Conservation (phyloP, 2,797 vertebrate species). For the Muscicapa comitata region DNA sequence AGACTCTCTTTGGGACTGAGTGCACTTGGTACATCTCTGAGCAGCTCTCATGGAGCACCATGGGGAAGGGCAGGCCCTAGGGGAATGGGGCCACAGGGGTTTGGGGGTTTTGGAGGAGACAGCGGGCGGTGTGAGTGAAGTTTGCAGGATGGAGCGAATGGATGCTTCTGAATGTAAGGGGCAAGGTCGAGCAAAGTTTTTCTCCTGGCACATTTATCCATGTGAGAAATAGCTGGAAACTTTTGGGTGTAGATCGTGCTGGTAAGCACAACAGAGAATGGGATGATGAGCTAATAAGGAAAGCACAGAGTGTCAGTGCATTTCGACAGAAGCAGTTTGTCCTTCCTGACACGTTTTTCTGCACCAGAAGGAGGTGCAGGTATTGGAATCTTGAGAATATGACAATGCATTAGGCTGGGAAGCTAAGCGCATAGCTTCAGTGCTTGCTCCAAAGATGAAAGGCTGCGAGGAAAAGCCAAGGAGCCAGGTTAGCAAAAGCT, state of each 20-base stretch:
- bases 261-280: background rate
- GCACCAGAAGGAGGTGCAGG: background rate
- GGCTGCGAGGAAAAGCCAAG: background rate
- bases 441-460: background rate
- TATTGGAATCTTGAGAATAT: background rate
- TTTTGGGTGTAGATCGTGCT: background rate
- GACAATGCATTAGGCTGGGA: background rate
- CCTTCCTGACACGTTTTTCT: background rate
- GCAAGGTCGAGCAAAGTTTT: background rate
- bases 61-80: fast-evolving
- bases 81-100: too few relatives aligned
- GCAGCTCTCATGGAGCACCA: background rate
- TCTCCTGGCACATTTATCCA: background rate
- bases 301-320: background rate
- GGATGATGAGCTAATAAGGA: background rate
- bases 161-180: background rate
- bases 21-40: background rate
- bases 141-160: background rate
- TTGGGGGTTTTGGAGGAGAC: too few relatives aligned
- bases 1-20: background rate
- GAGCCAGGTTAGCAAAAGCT: background rate
- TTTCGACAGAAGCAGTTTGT: background rate
- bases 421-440: background rate
- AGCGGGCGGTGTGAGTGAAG: background rate
- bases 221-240: background rate